Evolutionary conservation across 1,140 invertebrate species (phyloP).

Genomic region (Apolygus lucorum): DNA sequence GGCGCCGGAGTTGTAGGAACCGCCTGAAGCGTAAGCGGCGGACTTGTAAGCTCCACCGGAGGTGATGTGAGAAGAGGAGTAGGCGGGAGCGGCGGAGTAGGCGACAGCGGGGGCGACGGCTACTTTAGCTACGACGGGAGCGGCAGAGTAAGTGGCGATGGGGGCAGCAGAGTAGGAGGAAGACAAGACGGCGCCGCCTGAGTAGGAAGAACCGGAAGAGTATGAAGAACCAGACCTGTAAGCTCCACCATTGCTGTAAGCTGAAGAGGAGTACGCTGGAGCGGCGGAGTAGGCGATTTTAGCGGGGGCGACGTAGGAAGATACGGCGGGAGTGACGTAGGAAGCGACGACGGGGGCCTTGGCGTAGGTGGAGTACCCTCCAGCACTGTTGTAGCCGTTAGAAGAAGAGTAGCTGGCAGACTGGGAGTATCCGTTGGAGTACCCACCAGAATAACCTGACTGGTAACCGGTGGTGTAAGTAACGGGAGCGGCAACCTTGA

Average conservation of each 20-base stretch:
- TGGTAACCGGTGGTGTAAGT: not conserved
- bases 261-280: not conserved
- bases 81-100: conserved; percentile 23
- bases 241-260: conserved; percentile 5
- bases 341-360: conserved; percentile 11
- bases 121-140: conserved; percentile 14
- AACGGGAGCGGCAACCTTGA: conserved; percentile 22
- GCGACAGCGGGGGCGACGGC: not conserved
- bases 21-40: not conserved
- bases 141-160: conserved; percentile 24
- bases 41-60: not conserved
- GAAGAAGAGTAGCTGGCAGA: not conserved
- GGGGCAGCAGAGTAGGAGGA: conserved; percentile 19
- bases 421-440: not conserved
- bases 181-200: not conserved
- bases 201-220: conserved; percentile 9
- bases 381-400: not conserved
- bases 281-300: conserved; percentile 20
- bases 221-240: not conserved
- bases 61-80: conserved; percentile 4
- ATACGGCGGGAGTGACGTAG: conserved; percentile 13
- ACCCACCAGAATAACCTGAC: not conserved
- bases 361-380: not conserved
- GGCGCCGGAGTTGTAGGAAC: not conserved
- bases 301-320: conserved; percentile 18